These are phyloP conservation scores for Clepsis dumicolana DNA, from an alignment of 2,888 invertebrate species.

Conservation along the genomic window DNA sequence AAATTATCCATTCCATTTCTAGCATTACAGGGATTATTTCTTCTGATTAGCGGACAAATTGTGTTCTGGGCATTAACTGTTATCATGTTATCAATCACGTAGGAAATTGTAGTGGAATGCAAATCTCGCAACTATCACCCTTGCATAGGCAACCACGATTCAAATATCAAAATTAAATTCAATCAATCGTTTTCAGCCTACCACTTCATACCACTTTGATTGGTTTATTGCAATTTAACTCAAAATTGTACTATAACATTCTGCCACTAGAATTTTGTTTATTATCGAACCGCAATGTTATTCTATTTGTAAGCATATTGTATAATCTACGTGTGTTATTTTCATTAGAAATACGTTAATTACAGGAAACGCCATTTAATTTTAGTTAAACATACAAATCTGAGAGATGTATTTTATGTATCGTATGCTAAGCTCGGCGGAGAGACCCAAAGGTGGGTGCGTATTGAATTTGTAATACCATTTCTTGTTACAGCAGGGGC, in stretches of 20 bases:
- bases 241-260: constrained; percentile 28
- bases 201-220: constrained; percentile 37
- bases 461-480: constrained; percentile 85
- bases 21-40: not conserved
- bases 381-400: constrained; percentile 28
- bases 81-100: constrained; percentile 68
- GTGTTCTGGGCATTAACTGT: constrained; percentile 70
- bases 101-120: constrained; percentile 72
- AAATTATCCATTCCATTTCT: constrained; percentile 57
- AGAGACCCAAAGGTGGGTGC: constrained; percentile 84
- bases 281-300: constrained; percentile 52
- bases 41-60: constrained; percentile 77
- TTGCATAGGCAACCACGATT: constrained; percentile 62
- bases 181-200: constrained; percentile 25
- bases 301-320: constrained; percentile 60
- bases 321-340: constrained; percentile 46
- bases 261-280: constrained; percentile 29
- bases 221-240: constrained; percentile 30
- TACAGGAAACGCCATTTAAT: constrained; percentile 32
- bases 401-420: constrained; percentile 48
- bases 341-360: constrained; percentile 32
- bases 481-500: constrained; percentile 94
- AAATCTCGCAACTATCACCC: constrained; percentile 70
- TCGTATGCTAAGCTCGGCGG: constrained; percentile 65
- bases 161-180: constrained; percentile 6